Evolutionary conservation across 2,888 invertebrate species (phyloP), one percentile per base, ranked within the genome.

Genomic region (Ophion costatus): DNA sequence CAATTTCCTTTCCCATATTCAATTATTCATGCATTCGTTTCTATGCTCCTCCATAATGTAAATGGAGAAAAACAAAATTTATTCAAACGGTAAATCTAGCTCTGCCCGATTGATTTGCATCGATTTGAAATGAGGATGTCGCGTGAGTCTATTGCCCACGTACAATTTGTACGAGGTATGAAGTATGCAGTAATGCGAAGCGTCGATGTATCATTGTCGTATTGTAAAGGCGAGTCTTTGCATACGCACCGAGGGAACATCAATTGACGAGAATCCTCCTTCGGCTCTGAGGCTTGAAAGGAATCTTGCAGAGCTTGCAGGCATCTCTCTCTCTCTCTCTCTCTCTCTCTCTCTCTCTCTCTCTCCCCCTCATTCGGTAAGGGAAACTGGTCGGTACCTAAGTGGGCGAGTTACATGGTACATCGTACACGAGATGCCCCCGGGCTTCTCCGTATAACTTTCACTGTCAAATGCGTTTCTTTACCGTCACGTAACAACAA

Each of bases 401-500:
- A 76, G 63, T 70, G 57, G 75, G 63, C 38, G 42, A 74, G 17
- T 42, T 63, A 63, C 42, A 33, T 71, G 81, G 74, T 14, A 51
- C 45, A 64, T 29, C 81, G 82, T 83, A 83, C 59, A 69, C 24
- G 61, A 51, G 81, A 45, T 66, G 81, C 78, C 85, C 80, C 84
- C 84, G 75, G 86, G 76, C 84, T 84, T 61, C 80, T 80, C 71
- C 77, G 87, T 78, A 88, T 88, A 91, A 91, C 91, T 91, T 91
- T 91, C 91, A 90, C 91, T 89, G 91, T 91, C 90, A 90, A 90
- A 91, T 87, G 74, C 69, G 84, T 85, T 29, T 17, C 24, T 38
- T 4, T 86, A 85, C 82, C 80, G 86, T 91, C 90, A 88, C 89
- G 90, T 89, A 90, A 90, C 87, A 17, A 20, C 51, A 51, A 51